Conservation (phyloP, 2,797 vertebrate genomes). For the Fratercula arctica region DNA sequence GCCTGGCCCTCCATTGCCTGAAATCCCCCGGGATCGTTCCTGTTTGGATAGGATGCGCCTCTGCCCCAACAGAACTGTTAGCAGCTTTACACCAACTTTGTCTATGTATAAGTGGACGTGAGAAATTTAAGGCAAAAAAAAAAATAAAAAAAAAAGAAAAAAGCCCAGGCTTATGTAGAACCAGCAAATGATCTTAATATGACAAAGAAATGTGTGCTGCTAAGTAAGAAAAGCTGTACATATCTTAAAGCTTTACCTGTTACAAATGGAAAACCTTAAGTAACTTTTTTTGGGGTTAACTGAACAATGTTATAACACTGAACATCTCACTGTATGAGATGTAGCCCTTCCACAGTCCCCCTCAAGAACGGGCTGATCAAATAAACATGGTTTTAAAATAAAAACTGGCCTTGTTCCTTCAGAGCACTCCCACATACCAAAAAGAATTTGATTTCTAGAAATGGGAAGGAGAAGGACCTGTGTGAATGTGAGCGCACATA, state of each 20-base stretch:
- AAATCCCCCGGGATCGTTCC: accelerated
- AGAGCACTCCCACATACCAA: not conserved
- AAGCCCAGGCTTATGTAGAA: not conserved
- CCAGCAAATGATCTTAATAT: not conserved
- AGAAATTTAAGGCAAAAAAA: not conserved
- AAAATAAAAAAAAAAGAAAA: not conserved
- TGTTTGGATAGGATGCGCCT: not conserved
- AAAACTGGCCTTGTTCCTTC: not conserved
- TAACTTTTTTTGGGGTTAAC: not conserved
- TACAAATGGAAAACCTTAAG: not conserved
- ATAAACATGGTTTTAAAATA: not conserved
- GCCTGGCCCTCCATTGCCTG: not conserved
- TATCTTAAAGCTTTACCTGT: not conserved
- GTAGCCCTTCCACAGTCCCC: not conserved
- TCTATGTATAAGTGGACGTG: not conserved
- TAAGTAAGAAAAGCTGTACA: not conserved
- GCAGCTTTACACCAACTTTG: not conserved
- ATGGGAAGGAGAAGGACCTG: not conserved
- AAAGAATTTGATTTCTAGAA: conserved; percentile 14
- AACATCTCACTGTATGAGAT: accelerated
- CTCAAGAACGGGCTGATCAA: not conserved
- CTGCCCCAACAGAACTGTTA: not conserved
- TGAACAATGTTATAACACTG: not conserved
- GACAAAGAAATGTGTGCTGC: not conserved
- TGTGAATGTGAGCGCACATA: not conserved